These are phyloP conservation scores for Neotragus moschatus DNA, from an alignment of 2,113 vertebrate genomes.

Conservation along the genomic window DNA sequence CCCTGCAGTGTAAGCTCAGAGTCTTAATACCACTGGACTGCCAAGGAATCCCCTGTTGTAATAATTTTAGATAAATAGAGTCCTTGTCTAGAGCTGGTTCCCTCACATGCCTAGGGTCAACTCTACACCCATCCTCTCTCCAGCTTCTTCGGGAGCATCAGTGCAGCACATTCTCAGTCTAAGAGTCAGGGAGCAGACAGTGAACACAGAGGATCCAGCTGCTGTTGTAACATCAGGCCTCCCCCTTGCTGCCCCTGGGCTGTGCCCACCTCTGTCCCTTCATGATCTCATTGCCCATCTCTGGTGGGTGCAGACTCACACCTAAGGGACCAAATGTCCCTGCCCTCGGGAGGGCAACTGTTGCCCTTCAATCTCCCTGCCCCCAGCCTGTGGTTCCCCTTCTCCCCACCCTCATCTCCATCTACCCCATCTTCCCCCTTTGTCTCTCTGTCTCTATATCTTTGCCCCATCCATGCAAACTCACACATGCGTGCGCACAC, in stretches of 20 bases:
- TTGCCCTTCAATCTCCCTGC: neutral
- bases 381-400: neutral
- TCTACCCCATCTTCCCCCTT: neutral
- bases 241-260: neutral
- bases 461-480: neutral
- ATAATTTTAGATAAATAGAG: neutral
- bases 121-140: neutral
- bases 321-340: neutral
- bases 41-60: neutral
- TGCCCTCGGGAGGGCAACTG: neutral
- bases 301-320: neutral
- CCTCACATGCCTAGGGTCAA: neutral
- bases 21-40: neutral
- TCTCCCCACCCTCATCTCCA: neutral
- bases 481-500: fast-evolving
- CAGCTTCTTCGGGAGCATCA: neutral
- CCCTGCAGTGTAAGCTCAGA: neutral
- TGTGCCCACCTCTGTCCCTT: neutral
- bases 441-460: conserved; percentile 4
- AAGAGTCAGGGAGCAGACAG: neutral
- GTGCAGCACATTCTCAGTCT: neutral
- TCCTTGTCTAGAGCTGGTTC: neutral
- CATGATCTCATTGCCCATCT: neutral
- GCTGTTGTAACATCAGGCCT: neutral
- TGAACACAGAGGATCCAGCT: neutral